Conservation (phyloP, 23 tunicate genomes). For the Styela clava region DNA sequence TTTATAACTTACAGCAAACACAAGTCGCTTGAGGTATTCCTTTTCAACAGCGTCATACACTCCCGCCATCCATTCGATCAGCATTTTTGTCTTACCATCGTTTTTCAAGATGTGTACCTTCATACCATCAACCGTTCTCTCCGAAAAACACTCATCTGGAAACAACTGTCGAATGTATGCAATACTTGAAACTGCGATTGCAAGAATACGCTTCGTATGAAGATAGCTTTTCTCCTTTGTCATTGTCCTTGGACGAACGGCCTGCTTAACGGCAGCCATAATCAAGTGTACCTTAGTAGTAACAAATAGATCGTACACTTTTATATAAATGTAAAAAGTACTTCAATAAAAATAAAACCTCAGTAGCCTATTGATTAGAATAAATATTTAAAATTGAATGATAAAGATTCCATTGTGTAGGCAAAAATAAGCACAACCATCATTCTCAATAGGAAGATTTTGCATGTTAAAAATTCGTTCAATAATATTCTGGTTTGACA, state of each 20-base stretch:
- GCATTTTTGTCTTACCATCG: constrained; percentile 22
- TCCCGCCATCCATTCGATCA: constrained; percentile 71
- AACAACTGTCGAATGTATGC: constrained; percentile 61
- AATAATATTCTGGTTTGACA: too few species aligned
- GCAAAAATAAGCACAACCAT: too few species aligned
- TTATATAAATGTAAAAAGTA: too few species aligned
- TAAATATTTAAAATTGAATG: too few species aligned
- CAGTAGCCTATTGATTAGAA: neutral
- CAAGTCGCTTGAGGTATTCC: constrained; percentile 56
- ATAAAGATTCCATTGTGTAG: too few species aligned
- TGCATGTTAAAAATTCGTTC: too few species aligned
- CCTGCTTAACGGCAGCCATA: neutral
- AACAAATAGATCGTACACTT: too few species aligned
- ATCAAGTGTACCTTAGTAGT: too few species aligned
- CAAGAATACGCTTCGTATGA: constrained; percentile 37
- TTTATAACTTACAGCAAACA: constrained; percentile 45
- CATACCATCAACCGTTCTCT: constrained; percentile 50
- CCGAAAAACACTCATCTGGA: constrained; percentile 55
- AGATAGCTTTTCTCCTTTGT: constrained; percentile 18
- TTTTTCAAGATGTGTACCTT: constrained; percentile 34
- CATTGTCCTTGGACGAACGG: neutral
- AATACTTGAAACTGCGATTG: constrained; percentile 67
- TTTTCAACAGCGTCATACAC: constrained; percentile 75
- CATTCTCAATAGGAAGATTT: too few species aligned
- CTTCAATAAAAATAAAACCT: too few species aligned